Evolutionary conservation across 2,113 vertebrate species (phyloP).

Genomic region (Garra rufa): DNA sequence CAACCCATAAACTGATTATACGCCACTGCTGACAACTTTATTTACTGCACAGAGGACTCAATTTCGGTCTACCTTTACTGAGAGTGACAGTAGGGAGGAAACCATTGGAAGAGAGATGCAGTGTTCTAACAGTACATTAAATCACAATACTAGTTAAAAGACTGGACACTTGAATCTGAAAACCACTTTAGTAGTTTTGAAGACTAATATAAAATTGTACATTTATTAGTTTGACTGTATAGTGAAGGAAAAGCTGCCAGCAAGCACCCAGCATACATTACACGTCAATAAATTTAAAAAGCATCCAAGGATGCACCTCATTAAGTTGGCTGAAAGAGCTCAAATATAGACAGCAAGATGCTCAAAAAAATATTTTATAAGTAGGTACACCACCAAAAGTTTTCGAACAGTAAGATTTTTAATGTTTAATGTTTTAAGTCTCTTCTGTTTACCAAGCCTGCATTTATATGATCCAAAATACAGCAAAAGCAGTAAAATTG

Average conservation of each 20-base stretch:
- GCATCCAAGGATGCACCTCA: neutral
- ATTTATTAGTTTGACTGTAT: neutral
- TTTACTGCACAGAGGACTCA: constrained; percentile 11
- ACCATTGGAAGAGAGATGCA: neutral
- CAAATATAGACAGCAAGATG: neutral
- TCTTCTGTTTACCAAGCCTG: too few species aligned
- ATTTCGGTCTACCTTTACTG: neutral
- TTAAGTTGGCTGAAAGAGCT: neutral
- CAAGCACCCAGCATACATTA: neutral
- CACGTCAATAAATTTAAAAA: neutral
- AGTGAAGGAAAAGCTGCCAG: neutral
- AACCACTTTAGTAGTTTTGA: neutral
- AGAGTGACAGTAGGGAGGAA: neutral
- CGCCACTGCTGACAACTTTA: constrained; percentile 1
- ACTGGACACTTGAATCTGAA: neutral
- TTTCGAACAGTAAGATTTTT: too few species aligned
- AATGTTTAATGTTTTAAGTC: too few species aligned
- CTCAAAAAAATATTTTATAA: too few species aligned
- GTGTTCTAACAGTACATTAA: neutral
- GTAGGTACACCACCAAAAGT: too few species aligned
- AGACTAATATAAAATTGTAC: neutral
- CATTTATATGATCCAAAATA: too few species aligned
- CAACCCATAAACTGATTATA: constrained; percentile 23
- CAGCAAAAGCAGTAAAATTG: too few species aligned
- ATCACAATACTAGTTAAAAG: neutral